Conservation (phyloP, 2,113 vertebrate species). For the Xenotilapia leptura region DNA sequence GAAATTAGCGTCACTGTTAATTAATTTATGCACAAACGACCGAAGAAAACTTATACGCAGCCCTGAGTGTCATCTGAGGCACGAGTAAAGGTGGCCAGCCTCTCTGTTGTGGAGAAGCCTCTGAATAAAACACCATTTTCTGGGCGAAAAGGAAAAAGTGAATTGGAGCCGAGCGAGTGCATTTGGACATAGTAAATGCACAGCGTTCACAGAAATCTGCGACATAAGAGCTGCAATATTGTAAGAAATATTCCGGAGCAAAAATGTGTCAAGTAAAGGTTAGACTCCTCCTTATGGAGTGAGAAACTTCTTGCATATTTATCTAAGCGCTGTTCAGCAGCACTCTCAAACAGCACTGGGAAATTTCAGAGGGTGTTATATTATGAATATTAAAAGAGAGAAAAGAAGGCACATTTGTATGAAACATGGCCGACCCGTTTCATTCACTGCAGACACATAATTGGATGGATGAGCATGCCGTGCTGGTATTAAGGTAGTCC, state of each 20-base stretch:
- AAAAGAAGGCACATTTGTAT: constrained; percentile 6
- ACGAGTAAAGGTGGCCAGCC: neutral
- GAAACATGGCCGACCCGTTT: constrained; percentile 4
- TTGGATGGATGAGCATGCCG: constrained; percentile 27
- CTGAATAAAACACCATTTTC: constrained; percentile 1
- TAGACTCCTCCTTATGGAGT: neutral
- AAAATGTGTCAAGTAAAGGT: neutral
- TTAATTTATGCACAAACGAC: constrained; percentile 50
- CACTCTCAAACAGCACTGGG: neutral
- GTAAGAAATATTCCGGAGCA: neutral
- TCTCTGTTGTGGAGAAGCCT: constrained; percentile 1
- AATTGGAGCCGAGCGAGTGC: neutral
- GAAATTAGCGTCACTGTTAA: constrained; percentile 49
- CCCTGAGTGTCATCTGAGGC: constrained; percentile 1
- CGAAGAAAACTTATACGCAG: constrained; percentile 14
- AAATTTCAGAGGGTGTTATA: neutral
- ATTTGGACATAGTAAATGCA: neutral
- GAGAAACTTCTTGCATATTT: neutral
- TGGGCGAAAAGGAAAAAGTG: neutral
- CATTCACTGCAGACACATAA: neutral
- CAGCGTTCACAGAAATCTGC: neutral
- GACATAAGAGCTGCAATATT: neutral
- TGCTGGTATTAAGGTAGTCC: neutral
- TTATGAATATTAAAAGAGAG: constrained; percentile 1
- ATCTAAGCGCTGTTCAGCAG: neutral